Evolutionary conservation across 2,113 vertebrate species (phyloP), one percentile per base, ranked within the genome.

Genomic region (Seriola rivoliana): DNA sequence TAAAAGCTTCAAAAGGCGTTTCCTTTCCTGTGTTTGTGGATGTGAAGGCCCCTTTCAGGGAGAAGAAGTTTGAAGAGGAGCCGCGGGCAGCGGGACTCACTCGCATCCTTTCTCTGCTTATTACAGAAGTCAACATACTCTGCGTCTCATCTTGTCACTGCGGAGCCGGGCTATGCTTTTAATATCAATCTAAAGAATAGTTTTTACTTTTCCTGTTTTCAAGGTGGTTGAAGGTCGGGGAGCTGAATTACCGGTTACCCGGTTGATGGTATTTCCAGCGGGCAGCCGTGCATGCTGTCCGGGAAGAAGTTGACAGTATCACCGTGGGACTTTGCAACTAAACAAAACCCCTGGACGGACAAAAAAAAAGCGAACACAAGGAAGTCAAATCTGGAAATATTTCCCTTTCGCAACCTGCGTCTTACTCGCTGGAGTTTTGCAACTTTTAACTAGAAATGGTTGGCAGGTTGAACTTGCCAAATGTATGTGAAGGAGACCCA

Each of bases 401-500:
- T 80, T 58, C 46, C 64, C 62, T 86, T 66, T 84, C 77, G 68
- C 2, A 87, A 90, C 7, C 60, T 13, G 66, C 63, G 8, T 66
- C 34, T 68, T 46, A 29, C 34, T 44, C 78, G 60, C 58, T 59
- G 73, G 81, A 65, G 34, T 88, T 84, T 72, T 46, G 88, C 68
- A 88, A 88, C 85, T 66, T 86, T 57, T 69, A 25, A 25, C 81
- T 72, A 90, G 94, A 90, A 79, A 96, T 95, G 97, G 96, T 97
- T 78, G 96, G 96, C 79, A 96, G 95, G 78, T 92, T 97, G 52
- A 94, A 93, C 91, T 93, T 96, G 91, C 94, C 90, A 68, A 91
- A 93, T 93, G 96, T 95, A 66, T 96, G 95, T 60, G 96, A 96
- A 79, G 94, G 95, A 86, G 94, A 95, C 17, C 94, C 95, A 16